Percentiles rank a stretch among this genome's conserved stretches.
Evolutionary conservation across 2,113 vertebrate species (phyloP).

Genomic region (Okapia johnstoni): DNA sequence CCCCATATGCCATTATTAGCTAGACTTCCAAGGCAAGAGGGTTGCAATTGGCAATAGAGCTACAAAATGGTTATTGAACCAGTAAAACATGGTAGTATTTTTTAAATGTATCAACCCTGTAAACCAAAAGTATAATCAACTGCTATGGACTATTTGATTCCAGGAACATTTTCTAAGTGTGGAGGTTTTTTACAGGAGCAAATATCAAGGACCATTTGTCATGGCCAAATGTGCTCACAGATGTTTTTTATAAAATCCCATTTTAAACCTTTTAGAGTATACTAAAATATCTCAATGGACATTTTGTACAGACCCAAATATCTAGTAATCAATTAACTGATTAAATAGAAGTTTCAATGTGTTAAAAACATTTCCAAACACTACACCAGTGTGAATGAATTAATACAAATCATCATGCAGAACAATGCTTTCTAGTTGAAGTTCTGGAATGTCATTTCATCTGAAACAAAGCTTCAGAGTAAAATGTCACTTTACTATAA

Average conservation of each 20-base stretch:
- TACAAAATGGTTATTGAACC: not conserved
- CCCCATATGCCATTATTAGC: not conserved
- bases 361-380: not conserved
- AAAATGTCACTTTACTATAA: not conserved
- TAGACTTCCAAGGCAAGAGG: not conserved
- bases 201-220: not conserved
- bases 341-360: not conserved
- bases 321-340: not conserved
- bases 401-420: not conserved
- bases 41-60: not conserved
- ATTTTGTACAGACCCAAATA: not conserved
- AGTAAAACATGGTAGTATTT: not conserved
- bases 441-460: not conserved
- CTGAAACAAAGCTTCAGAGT: not conserved
- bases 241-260: not conserved
- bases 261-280: not conserved
- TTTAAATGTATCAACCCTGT: not conserved
- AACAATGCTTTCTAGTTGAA: not conserved
- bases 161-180: not conserved
- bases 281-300: not conserved
- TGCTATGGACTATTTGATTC: not conserved
- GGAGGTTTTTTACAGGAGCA: not conserved
- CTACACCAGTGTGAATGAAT: not conserved
- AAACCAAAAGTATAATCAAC: not conserved
- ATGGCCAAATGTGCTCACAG: not conserved